Percentiles rank a stretch among this genome's conserved stretches.
phyloP scores from a whole-genome alignment of 2,888 invertebrate genomes.

The Argynnis bischoffii region DNA sequence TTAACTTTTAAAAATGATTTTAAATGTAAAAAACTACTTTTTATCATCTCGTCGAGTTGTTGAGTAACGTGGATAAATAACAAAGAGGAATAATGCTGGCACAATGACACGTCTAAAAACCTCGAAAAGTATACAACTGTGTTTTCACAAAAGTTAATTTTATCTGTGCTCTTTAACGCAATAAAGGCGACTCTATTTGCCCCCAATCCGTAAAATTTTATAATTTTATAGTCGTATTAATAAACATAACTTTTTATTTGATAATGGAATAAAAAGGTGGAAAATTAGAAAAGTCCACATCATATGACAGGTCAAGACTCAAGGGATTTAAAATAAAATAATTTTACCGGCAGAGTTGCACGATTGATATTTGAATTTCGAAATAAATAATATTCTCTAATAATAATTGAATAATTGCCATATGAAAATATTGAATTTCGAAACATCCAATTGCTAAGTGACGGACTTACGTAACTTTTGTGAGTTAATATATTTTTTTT shows the following conservation, averaged over 20 bases:
- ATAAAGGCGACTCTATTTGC: conserved; percentile 11
- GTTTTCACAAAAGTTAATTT: conserved; percentile 6
- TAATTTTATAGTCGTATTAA: conserved; percentile 17
- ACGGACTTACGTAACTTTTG: too few relatives aligned
- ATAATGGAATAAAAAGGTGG: neutral
- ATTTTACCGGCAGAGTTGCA: too few relatives aligned
- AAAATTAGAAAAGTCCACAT: conserved; percentile 2
- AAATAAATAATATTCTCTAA: too few relatives aligned
- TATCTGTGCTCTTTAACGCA: conserved; percentile 1
- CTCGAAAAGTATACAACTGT: conserved; percentile 20
- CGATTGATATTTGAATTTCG: too few relatives aligned
- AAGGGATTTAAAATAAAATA: neutral
- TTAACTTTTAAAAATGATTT: neutral
- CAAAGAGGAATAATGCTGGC: conserved; percentile 23
- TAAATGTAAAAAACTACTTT: conserved; percentile 4
- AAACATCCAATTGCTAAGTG: too few relatives aligned
- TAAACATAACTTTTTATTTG: conserved; percentile 10
- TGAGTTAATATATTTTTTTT: too few relatives aligned
- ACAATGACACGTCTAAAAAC: conserved; percentile 32
- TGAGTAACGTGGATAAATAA: conserved; percentile 28
- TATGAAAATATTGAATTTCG: too few relatives aligned
- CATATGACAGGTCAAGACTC: too few relatives aligned
- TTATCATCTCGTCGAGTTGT: conserved; percentile 17
- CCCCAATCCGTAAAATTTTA: conserved; percentile 5
- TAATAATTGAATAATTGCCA: too few relatives aligned